Evolutionary conservation across 2,888 invertebrate species (phyloP).

Genomic region (Sthenelais limicola): DNA sequence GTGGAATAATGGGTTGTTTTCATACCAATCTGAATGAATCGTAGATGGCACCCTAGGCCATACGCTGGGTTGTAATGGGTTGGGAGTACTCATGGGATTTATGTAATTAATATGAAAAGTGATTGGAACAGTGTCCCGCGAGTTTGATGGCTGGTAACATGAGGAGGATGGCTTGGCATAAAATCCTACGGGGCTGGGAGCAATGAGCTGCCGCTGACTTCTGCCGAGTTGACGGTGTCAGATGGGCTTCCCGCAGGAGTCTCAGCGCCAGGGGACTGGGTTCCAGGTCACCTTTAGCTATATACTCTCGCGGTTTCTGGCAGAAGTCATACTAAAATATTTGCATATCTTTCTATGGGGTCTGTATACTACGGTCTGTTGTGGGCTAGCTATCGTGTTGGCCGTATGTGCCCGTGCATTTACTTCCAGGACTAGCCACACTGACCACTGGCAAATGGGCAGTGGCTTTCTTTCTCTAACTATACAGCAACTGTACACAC

Average conservation of each 20-base stretch:
- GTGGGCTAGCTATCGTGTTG: slow-evolving; percentile 9
- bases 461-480: too few relatives aligned
- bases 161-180: too few relatives aligned
- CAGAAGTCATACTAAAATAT: slow-evolving; percentile 21
- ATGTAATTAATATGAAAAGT: too few relatives aligned
- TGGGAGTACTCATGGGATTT: too few relatives aligned
- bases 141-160: too few relatives aligned
- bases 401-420: slow-evolving; percentile 35
- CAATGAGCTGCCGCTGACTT: neutral
- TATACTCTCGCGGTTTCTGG: slow-evolving; percentile 2
- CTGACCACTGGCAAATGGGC: neutral
- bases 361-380: slow-evolving; percentile 1
- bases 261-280: neutral
- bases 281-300: slow-evolving; percentile 1
- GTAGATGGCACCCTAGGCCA: too few relatives aligned
- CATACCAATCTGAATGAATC: too few relatives aligned
- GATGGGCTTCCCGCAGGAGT: neutral
- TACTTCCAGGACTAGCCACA: slow-evolving; percentile 8
- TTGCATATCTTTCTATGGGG: slow-evolving; percentile 2
- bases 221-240: slow-evolving; percentile 6
- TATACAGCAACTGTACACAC: too few relatives aligned
- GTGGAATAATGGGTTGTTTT: too few relatives aligned
- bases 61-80: too few relatives aligned
- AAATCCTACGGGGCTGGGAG: too few relatives aligned
- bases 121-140: too few relatives aligned